Evolutionary conservation across 2,797 vertebrate species (phyloP), one percentile per base, ranked within the genome.

Genomic region (Sebastes vulpes): DNA sequence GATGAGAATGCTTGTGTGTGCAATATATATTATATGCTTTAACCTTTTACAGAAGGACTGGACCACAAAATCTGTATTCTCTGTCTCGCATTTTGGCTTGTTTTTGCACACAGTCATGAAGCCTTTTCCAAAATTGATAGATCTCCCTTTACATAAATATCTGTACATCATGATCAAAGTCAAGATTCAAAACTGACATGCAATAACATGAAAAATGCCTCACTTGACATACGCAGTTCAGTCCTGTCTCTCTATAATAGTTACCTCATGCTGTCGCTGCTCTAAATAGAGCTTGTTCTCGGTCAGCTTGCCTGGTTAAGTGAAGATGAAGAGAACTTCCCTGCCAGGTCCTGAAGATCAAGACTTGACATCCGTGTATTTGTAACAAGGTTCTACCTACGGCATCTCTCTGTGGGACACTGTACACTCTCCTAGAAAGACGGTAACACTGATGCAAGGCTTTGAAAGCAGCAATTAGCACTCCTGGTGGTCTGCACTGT

Each of bases 381-480:
- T 89, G 87, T 85, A 91, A 89, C 71, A 69, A 74, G 72, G 74
- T 58, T 84, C 71, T 82, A 91, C 86, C 87, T 82, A 35, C 46
- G 25, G 67, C 75, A 53, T 78, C 91, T 91, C 91, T 89, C 92
- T 81, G 90, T 80, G 90, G 93, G 89, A 93, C 86, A 59, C 81
- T 16, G 64, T 63, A 78, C 70, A 52, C 77, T 83, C 83, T 79
- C 12, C 48, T 74, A 72, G 83, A 91, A 88, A 81, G 88, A 90
- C 32, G 46, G 69, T 75, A 89, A 92, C 86, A 87, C 85, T 92
- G 94, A 95, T 60, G 93, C 91, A 92, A 93, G 79, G 84, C 89
- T 94, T 94, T 94, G 94, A 94, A 96, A 95, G 93, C 92, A 91
- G 89, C 95, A 96, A 95, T 96, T 95, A 96, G 90, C 94, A 94